Evolutionary conservation across 1,140 invertebrate genomes (phyloP).

Genomic region (Micrasema minimum): DNA sequence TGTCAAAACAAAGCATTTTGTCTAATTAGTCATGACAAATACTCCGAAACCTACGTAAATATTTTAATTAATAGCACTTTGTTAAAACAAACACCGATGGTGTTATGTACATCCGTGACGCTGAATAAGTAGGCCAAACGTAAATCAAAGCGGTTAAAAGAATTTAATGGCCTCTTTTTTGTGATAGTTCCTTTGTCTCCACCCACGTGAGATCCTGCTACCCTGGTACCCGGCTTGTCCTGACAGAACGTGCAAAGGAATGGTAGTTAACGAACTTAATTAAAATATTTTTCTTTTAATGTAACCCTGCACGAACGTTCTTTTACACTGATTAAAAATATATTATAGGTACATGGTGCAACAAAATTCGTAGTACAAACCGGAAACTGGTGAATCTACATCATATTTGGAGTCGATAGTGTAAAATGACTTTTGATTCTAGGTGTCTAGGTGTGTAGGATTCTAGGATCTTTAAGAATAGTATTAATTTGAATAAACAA

Average conservation of each 20-base stretch:
- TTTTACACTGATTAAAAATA: too few species aligned
- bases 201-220: neutral
- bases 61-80: conserved; percentile 25
- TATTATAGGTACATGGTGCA: too few species aligned
- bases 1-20: conserved; percentile 4
- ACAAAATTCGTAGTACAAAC: too few species aligned
- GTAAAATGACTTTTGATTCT: too few species aligned
- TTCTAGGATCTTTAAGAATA: too few species aligned
- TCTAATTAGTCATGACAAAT: conserved; percentile 7
- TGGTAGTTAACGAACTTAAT: conserved; percentile 26
- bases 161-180: conserved; percentile 31
- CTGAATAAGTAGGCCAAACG: conserved; percentile 27
- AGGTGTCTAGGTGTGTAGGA: too few species aligned
- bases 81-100: conserved; percentile 9
- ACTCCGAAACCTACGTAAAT: neutral
- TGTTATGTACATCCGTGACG: conserved; percentile 1
- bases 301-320: too few species aligned
- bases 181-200: conserved; percentile 15
- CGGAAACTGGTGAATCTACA: too few species aligned
- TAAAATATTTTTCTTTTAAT: neutral
- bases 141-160: conserved; percentile 25
- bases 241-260: conserved; percentile 20
- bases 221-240: neutral
- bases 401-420: too few species aligned
- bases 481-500: too few species aligned